Percentiles rank a stretch among this genome's conserved stretches.
phyloP scores from a whole-genome alignment of 1,140 invertebrate species.

The Sitodiplosis mosellana region DNA sequence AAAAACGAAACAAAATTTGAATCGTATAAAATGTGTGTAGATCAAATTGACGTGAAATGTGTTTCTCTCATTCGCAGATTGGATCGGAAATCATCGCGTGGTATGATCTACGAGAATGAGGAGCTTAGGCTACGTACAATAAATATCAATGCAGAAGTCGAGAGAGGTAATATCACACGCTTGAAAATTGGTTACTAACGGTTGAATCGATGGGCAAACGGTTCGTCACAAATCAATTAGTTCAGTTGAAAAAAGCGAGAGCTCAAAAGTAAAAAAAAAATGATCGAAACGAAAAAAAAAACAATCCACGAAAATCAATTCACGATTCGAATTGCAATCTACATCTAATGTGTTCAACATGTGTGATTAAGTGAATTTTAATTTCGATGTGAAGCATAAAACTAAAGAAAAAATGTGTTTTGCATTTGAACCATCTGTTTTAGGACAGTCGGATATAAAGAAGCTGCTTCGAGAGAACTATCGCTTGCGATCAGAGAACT shows the following conservation, averaged over 20 bases:
- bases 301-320: neutral
- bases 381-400: no score
- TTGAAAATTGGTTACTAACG: no score
- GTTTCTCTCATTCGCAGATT: constrained; percentile 45
- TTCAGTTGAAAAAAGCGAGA: no score
- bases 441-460: constrained; percentile 75
- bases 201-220: no score
- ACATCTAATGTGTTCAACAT: no score
- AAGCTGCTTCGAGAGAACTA: constrained; percentile 74
- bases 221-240: no score
- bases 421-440: neutral
- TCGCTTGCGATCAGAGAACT: constrained; percentile 66
- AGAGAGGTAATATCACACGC: constrained; percentile 52
- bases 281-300: neutral
- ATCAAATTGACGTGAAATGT: no score
- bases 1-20: no score
- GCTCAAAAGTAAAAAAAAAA: neutral
- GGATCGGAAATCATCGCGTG: constrained; percentile 63
- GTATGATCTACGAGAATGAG: constrained; percentile 82
- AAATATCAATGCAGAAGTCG: constrained; percentile 83
- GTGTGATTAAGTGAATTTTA: no score
- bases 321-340: no score
- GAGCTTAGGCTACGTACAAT: constrained; percentile 75
- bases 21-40: no score
- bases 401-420: neutral